These are phyloP conservation scores for Sylvilagus bachmani DNA, from an alignment of 2,113 vertebrate species.

Conservation along the genomic window DNA sequence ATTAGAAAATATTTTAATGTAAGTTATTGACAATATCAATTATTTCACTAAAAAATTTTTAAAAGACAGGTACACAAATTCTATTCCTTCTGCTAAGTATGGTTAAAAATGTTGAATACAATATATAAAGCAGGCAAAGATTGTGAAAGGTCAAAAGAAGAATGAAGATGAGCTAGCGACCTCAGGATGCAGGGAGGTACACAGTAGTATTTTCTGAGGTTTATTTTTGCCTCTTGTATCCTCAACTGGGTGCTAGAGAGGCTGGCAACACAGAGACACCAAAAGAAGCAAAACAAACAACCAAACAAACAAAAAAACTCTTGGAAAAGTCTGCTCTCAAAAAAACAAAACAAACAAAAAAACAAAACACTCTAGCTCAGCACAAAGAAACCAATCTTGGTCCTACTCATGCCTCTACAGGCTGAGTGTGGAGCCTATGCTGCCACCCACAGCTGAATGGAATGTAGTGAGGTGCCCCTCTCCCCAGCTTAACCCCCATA, in stretches of 20 bases:
- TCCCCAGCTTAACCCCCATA: not conserved
- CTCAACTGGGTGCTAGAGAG: not conserved
- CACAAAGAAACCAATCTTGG: not conserved
- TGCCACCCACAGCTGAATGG: not conserved
- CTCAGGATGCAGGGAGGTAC: not conserved
- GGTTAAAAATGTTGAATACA: not conserved
- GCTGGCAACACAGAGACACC: not conserved
- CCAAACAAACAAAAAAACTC: not conserved
- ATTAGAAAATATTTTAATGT: not conserved
- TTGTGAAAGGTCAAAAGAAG: not conserved
- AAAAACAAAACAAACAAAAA: not conserved
- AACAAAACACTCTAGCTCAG: not conserved
- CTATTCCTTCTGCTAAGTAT: not conserved
- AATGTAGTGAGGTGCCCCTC: not conserved
- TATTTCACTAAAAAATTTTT: conserved; percentile 32
- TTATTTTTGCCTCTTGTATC: not conserved
- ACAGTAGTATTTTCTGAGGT: not conserved
- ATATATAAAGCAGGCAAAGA: not conserved
- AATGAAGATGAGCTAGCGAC: not conserved
- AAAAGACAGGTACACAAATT: not conserved
- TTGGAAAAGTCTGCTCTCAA: not conserved
- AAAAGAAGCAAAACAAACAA: not conserved
- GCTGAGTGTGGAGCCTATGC: not conserved
- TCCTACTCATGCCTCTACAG: not conserved
- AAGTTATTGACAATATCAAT: not conserved